A percentile compares a stretch with the other conserved stretches of the same genome.
These are phyloP conservation scores for Peromyscus californicus DNA, from an alignment of 2,113 vertebrate species.

Conservation along the genomic window DNA sequence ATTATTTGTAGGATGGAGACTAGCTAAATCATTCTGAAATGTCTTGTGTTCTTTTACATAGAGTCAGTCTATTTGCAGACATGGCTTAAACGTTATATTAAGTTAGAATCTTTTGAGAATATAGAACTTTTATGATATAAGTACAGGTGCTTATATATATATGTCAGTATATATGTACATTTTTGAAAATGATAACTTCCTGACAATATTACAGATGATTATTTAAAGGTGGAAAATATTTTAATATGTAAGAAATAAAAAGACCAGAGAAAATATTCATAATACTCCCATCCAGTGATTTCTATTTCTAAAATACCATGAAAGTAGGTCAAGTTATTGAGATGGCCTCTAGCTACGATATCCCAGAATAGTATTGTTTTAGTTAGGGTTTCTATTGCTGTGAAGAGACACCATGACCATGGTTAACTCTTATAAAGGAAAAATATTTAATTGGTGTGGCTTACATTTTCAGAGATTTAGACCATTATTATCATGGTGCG, in stretches of 20 bases:
- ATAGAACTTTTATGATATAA: slow-evolving; percentile 18
- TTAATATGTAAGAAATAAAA: slow-evolving; percentile 1
- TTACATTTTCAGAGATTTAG: not conserved
- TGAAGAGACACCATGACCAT: not conserved
- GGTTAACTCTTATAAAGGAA: not conserved
- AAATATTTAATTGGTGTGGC: not conserved
- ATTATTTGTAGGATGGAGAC: not conserved
- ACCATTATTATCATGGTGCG: not conserved
- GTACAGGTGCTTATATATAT: not conserved
- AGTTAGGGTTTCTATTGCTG: not conserved
- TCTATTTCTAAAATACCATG: not conserved
- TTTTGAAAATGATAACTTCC: not conserved
- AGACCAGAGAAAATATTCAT: not conserved
- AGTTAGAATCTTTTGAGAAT: not conserved
- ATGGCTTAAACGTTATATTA: not conserved
- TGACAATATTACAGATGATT: not conserved
- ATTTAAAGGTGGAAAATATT: not conserved
- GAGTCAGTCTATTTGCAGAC: not conserved
- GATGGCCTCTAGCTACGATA: not conserved
- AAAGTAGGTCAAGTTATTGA: not conserved
- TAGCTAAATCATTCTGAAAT: not conserved
- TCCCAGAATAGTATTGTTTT: not conserved
- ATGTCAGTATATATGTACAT: not conserved
- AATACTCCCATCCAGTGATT: not conserved
- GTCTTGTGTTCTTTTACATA: not conserved